Base-by-base conservation (phyloP, 2,797 vertebrate species). In the Hydrolagus colliei region DNA sequence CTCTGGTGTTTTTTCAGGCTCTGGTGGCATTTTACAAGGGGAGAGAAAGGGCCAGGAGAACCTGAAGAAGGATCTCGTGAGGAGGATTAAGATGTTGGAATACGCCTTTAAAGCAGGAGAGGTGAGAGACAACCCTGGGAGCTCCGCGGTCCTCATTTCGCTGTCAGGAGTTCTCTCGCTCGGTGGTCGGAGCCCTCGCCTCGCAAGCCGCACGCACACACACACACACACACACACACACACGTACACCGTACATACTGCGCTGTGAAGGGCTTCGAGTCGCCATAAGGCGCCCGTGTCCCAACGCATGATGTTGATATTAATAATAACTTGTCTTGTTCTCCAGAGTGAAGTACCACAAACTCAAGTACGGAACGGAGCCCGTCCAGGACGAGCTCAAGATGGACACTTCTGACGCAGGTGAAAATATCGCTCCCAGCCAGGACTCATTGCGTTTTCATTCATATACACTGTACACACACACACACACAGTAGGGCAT, bases 321-420 rank as follows among this genome's bases (percentile, higher is more conserved):
- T 59, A 0, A 20, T 10, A 12, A 3, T 20, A 22, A 14, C 18
- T 0, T 0, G 52, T 18, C 14, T 59, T 84, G 4, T 71, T 84
- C 67, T 82, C 79, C 89, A 97, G 96, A 91, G 91, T 95, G 32
- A 97, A 98, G 87, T 96, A 97, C 85, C 96, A 97, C 92, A 98
- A 98, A 87, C 90, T 98, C 89, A 97, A 97, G 90, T 95, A 95
- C 0, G 96, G 96, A 87, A 94, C 92, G 0, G 96, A 98, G 85
- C 92, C 93, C 88, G 95, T 93, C 89, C 92, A 93, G 0, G 95
- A 94, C 35, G 96, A 97, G 89, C 96, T 96, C 93, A 97, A 96
- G 86, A 87, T 93, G 86, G 96, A 97, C n/a, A 88, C 92, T 41
- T 88, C 93, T 67, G 96, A 97, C 88, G 93, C 91, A 89, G 91